Conservation (phyloP, 2,797 vertebrate species). For the Benthosema pterotum region DNA sequence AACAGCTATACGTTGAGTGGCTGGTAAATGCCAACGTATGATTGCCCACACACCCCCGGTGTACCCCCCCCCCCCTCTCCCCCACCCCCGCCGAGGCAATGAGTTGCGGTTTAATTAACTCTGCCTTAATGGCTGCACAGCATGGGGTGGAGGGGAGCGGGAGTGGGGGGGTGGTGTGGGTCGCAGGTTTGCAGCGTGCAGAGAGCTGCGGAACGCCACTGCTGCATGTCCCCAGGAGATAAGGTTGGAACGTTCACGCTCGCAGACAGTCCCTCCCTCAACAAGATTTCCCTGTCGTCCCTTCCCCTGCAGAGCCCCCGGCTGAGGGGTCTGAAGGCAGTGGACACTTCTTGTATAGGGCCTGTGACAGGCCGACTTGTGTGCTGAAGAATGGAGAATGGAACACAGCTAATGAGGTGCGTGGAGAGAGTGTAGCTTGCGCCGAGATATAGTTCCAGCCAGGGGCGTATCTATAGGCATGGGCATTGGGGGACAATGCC, state of each 20-base stretch:
- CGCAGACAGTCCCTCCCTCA: conserved; percentile 11
- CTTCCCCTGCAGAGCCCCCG: background rate
- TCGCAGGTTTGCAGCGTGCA: conserved; percentile 53
- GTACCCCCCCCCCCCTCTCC: too few relatives aligned
- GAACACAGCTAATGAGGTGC: conserved; percentile 5
- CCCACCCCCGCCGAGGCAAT: conserved; percentile 65
- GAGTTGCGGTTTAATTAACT: conserved; percentile 81
- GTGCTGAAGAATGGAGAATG: conserved; percentile 29
- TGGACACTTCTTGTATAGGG: conserved; percentile 17
- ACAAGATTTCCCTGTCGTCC: conserved; percentile 32
- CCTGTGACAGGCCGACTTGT: conserved; percentile 34
- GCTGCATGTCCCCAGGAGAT: conserved; percentile 68
- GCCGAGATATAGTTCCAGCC: too few relatives aligned
- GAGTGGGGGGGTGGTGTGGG: conserved; percentile 28
- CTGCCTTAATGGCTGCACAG: conserved; percentile 75
- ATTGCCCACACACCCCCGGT: conserved; percentile 33
- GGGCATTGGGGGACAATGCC: too few relatives aligned
- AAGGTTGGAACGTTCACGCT: conserved; percentile 45
- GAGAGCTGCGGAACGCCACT: conserved; percentile 37
- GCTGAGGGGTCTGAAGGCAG: conserved; percentile 19
- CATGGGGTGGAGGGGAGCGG: conserved; percentile 37
- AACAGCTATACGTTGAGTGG: conserved; percentile 51
- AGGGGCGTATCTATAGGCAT: too few relatives aligned
- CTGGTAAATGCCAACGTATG: conserved; percentile 67
- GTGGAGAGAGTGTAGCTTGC: conserved; percentile 24